phyloP scores from a whole-genome alignment of 1,140 invertebrate genomes.

The Drosophila nigromelanica region DNA sequence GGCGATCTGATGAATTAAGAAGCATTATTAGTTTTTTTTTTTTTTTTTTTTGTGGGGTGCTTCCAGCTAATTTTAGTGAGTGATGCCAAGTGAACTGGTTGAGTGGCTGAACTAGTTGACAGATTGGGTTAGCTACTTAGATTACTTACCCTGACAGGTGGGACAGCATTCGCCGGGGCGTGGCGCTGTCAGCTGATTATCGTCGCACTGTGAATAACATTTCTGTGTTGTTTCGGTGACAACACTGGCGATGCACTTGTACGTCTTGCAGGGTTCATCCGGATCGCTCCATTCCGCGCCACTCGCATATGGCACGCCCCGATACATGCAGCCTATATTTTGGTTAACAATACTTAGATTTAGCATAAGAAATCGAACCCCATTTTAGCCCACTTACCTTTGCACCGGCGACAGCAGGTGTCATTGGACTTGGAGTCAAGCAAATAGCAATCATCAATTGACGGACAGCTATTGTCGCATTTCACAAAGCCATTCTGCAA shows the following conservation, averaged over 20 bases:
- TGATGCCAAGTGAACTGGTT: conserved; percentile 48
- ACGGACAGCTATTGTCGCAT: conserved; percentile 88
- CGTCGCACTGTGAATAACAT: conserved; percentile 92
- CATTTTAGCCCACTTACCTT: conserved; percentile 85
- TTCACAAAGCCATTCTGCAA: conserved; percentile 90
- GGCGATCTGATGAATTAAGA: conserved; percentile 52
- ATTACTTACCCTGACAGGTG: conserved; percentile 88
- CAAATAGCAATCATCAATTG: conserved; percentile 88
- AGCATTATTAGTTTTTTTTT: conserved; percentile 48
- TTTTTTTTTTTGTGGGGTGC: too few species aligned
- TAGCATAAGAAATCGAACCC: neutral
- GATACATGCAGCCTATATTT: conserved; percentile 89
- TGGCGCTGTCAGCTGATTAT: conserved; percentile 87
- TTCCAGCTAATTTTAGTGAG: conserved; percentile 68
- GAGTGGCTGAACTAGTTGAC: conserved; percentile 31
- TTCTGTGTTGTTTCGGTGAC: conserved; percentile 91
- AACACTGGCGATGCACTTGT: conserved; percentile 92
- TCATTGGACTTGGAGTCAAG: conserved; percentile 85
- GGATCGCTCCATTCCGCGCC: conserved; percentile 90
- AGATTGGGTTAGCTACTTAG: conserved; percentile 71
- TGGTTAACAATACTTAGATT: conserved; percentile 4
- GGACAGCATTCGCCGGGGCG: conserved; percentile 92
- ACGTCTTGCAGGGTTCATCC: conserved; percentile 88
- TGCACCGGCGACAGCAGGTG: conserved; percentile 88
- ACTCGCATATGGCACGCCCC: conserved; percentile 89